Evolutionary conservation across 2,113 vertebrate genomes (phyloP), one percentile per base, ranked within the genome.

Genomic region (Eleginops maclovinus): DNA sequence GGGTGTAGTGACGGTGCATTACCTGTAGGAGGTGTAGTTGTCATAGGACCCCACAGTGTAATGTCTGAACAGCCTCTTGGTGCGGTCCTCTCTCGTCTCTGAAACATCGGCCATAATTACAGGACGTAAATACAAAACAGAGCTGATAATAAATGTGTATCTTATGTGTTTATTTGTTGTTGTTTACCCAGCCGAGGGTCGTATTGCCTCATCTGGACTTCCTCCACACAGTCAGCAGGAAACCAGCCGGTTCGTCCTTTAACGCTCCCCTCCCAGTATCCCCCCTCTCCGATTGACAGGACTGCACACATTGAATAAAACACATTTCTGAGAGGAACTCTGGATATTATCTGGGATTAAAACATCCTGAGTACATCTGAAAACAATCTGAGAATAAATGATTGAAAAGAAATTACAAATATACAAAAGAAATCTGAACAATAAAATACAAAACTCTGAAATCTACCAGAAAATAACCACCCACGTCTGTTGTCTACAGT

Each of bases 231-330:
- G 90, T 99, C 98, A 0, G 98, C 98, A 4, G 98, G 98, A 95
- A 99, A 99, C 98, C 98, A 99, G 58, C 98, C 98, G 0, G 97
- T 98, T 56, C 98, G 91, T 72, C 98, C 98, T 80, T 99, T 99
- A 74, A 99, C 98, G 0, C 91, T 96, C 8, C 98, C 98, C 91
- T 99, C 98, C 98, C 98, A 99, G 85, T 97, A 99, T 36, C 98
- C 98, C 19, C 97, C 98, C 90, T 99, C 98, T 1, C 98, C 98
- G 2, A 99, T 97, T 24, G 97, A 98, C 87, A 99, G 95, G 82
- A 99, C 98, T 99, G 90, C 0, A 68, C 15, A 77, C 17, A n/a
- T n/a, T n/a, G n/a, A n/a, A n/a, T n/a, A n/a, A n/a, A n/a, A n/a
- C n/a, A n/a, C n/a, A n/a, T n/a, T n/a, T 31, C 5, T 31, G 28